Evolutionary conservation across 2,797 vertebrate genomes (phyloP).

Genomic region (Coracias cyanogaster): DNA sequence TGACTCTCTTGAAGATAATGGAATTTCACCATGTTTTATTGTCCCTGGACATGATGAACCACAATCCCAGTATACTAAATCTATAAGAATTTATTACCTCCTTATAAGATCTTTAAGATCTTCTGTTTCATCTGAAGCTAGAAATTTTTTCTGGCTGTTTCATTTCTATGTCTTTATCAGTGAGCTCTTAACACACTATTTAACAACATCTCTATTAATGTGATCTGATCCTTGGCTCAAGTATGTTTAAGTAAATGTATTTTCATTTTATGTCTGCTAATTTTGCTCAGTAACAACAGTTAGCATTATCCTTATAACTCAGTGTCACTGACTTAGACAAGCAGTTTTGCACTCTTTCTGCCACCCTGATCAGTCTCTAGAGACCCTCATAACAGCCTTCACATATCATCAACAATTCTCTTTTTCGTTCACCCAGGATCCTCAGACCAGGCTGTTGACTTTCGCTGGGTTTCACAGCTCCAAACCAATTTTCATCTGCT

Average conservation of each 20-base stretch:
- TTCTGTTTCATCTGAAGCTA: neutral
- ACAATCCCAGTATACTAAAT: neutral
- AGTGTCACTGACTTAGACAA: neutral
- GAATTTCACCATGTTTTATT: neutral
- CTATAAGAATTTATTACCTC: neutral
- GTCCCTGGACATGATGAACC: neutral
- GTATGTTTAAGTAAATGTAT: neutral
- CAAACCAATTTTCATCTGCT: neutral
- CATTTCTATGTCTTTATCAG: neutral
- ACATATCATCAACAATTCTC: neutral
- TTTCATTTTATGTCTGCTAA: neutral
- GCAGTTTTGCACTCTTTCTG: neutral
- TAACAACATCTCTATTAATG: neutral
- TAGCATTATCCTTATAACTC: neutral
- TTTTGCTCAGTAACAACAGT: neutral
- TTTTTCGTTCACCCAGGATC: neutral
- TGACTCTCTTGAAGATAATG: neutral
- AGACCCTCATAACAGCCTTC: neutral
- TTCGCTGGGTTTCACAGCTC: neutral
- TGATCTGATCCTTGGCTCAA: neutral
- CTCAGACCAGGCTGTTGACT: neutral
- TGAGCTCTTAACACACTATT: neutral
- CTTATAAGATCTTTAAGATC: neutral
- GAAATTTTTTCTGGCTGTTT: neutral
- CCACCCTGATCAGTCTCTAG: neutral